These are phyloP conservation scores for Siniperca undulata DNA, from an alignment of 2,797 vertebrate genomes.

Conservation along the genomic window DNA sequence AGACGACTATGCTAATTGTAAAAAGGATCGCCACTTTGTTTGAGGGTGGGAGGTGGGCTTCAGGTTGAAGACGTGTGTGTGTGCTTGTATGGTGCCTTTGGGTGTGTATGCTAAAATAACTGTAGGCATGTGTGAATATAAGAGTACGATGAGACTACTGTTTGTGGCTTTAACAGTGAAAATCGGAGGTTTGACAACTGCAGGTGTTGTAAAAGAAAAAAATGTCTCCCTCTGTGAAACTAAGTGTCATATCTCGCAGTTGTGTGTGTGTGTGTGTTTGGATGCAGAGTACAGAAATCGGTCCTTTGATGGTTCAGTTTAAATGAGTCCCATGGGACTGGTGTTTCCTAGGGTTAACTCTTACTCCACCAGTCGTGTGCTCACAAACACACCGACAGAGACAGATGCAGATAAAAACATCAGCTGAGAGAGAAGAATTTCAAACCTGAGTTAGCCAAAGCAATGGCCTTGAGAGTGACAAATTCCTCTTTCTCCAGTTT, in stretches of 20 bases:
- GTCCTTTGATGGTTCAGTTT: slow-evolving; percentile 89
- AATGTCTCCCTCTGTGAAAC: neutral
- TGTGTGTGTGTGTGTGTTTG: slow-evolving; percentile 30
- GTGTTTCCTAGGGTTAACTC: slow-evolving; percentile 81
- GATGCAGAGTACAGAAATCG: slow-evolving; percentile 78
- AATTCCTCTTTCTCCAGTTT: slow-evolving; percentile 99
- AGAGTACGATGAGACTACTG: slow-evolving; percentile 10
- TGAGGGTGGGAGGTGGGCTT: slow-evolving; percentile 54
- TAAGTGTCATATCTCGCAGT: slow-evolving; percentile 20
- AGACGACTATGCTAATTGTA: slow-evolving; percentile 96
- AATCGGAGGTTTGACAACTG: slow-evolving; percentile 18
- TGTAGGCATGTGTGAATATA: slow-evolving; percentile 1
- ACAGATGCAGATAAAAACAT: slow-evolving; percentile 34
- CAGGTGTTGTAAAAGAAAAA: neutral
- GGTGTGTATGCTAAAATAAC: slow-evolving; percentile 32
- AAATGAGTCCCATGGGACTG: slow-evolving; percentile 82
- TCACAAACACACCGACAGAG: slow-evolving; percentile 28
- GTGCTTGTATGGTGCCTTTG: slow-evolving; percentile 30
- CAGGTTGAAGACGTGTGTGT: slow-evolving; percentile 41
- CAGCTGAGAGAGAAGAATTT: slow-evolving; percentile 45
- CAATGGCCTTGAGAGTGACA: slow-evolving; percentile 98
- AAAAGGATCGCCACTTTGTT: slow-evolving; percentile 82
- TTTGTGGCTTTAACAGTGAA: slow-evolving; percentile 9
- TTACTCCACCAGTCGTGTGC: slow-evolving; percentile 35
- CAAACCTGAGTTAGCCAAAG: slow-evolving; percentile 99